phyloP scores from a whole-genome alignment of 2,888 invertebrate species.

The Zhuqinia jingwanae region DNA sequence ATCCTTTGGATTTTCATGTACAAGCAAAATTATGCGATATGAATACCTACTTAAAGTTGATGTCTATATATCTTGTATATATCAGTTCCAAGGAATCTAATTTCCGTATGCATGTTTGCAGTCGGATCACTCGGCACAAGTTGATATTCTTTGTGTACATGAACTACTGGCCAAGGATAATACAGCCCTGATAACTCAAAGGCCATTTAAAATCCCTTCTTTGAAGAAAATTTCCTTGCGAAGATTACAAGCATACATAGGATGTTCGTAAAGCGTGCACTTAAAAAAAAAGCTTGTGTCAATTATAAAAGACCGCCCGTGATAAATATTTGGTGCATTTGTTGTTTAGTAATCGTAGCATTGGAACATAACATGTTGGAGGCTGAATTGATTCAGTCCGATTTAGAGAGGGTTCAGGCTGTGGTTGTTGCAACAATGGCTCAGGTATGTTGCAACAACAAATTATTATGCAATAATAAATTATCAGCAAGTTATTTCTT shows the following conservation, averaged over 20 bases:
- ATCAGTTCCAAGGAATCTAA: no score
- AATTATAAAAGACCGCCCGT: not conserved
- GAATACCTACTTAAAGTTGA: no score
- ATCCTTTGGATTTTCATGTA: slow-evolving; percentile 76
- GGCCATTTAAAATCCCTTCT: slow-evolving; percentile 75
- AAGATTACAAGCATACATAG: slow-evolving; percentile 73
- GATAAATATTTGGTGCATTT: no score
- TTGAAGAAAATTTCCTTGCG: slow-evolving; percentile 67
- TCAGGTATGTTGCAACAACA: no score
- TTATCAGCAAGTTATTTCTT: no score
- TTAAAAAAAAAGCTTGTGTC: not conserved
- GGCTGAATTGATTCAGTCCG: slow-evolving; percentile 72
- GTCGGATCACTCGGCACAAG: slow-evolving; percentile 39
- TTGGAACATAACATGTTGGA: slow-evolving; percentile 78
- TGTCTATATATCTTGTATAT: no score
- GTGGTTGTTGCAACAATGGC: slow-evolving; percentile 70
- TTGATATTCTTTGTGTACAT: slow-evolving; percentile 71
- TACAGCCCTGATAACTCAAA: slow-evolving; percentile 69
- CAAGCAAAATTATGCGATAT: no score
- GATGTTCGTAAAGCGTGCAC: slow-evolving; percentile 55
- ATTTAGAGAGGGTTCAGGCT: slow-evolving; percentile 74
- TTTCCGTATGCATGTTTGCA: slow-evolving; percentile 15
- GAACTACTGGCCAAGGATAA: slow-evolving; percentile 67
- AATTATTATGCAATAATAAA: no score
- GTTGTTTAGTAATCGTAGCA: slow-evolving; percentile 75